Base-by-base conservation (phyloP, 2,113 vertebrate species). In the Tychaedon coryphoeus region DNA sequence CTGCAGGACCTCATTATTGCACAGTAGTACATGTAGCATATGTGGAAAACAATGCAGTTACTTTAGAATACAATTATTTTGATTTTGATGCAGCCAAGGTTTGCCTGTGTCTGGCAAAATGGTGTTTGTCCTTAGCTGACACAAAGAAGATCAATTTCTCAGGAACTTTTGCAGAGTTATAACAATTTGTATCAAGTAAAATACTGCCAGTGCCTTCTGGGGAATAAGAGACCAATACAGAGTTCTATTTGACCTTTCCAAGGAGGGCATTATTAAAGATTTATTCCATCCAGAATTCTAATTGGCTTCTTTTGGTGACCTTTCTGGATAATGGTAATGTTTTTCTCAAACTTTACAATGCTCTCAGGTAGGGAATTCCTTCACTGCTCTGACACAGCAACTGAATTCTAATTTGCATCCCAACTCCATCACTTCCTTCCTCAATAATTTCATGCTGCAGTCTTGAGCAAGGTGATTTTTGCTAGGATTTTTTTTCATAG, bases 241-340 rank as follows among this genome's bases (percentile, higher is more conserved):
- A 92, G 22, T 64, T 95, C 7, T 69, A 2, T 23, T 74, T 93
- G 93, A 96, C 93, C 93, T 94, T 95, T 96, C 64, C 60, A 71
- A 45, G 58, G 56, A 90, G 88, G 60, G 57, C 45, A 90, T 90
- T 86, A 88, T 88, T 77, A 86, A 96, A 95, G 93, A 94, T 96
- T 90, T 92, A 93, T 83, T 88, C 67, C 43, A 71, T 90, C 78
- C 82, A 90, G 78, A 93, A 80, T 90, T 90, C 75, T 96, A 92
- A 94, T 72, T 86, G 56, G 64, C 74, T 88, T 86, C 87, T 94
- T 88, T 67, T 86, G 40, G 64, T 96, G 94, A 96, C 94, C 85
- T 94, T 95, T 96, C 72, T 93, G 64, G 87, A 42, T 95, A 93
- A 92, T 22, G 51, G 71, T 56, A 25, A 82, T 90, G 74, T 82